phyloP scores from a whole-genome alignment of 2,797 vertebrate genomes.

The Cryptoprocta ferox region DNA sequence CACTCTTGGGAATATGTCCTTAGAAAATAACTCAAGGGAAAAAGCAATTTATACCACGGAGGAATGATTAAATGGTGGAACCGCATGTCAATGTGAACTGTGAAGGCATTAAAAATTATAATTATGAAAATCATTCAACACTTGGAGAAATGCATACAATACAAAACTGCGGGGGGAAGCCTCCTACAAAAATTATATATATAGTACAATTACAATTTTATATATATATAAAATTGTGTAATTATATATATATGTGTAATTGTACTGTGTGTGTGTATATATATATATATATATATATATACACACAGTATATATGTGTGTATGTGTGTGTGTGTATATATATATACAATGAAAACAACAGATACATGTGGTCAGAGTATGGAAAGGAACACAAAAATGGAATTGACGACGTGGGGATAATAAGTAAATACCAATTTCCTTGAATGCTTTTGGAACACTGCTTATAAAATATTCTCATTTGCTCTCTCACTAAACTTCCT shows the following conservation, averaged over 20 bases:
- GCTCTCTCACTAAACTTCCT: constrained; percentile 42
- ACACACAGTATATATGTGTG: too few relatives aligned
- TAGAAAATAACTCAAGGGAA: constrained; percentile 59
- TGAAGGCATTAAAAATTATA: constrained; percentile 65
- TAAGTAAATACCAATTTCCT: constrained; percentile 20
- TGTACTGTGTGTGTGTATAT: too few relatives aligned
- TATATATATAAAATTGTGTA: neutral
- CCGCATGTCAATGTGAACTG: constrained; percentile 23
- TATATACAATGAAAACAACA: too few relatives aligned
- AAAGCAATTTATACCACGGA: constrained; percentile 60
- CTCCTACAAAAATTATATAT: constrained; percentile 10
- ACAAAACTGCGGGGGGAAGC: neutral
- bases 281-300: too few relatives aligned
- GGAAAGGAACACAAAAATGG: constrained; percentile 45
- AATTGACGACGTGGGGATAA: neutral
- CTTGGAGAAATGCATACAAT: neutral
- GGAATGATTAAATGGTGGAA: constrained; percentile 49
- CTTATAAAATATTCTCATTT: constrained; percentile 56
- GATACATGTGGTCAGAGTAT: neutral
- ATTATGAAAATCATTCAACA: constrained; percentile 46
- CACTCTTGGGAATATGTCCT: constrained; percentile 42
- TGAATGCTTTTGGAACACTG: neutral
- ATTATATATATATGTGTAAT: too few relatives aligned
- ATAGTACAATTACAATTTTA: constrained; percentile 12
- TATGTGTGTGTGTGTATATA: neutral